Conservation (phyloP, 2,113 vertebrate species). For the Burhinus oedicnemus region DNA sequence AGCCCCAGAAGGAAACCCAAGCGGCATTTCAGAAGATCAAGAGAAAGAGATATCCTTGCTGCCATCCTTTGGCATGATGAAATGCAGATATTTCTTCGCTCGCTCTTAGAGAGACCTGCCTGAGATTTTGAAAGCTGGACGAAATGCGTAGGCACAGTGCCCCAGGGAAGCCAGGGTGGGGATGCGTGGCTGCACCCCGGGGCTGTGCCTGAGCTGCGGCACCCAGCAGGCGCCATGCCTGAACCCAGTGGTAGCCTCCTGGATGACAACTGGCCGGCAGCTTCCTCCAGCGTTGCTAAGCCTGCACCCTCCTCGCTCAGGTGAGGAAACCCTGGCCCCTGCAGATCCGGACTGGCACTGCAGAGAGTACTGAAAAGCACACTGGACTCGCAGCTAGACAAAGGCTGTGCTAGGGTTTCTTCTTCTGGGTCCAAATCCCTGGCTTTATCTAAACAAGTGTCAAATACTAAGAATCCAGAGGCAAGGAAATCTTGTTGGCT, state of each 20-base stretch:
- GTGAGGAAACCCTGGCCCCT: not conserved
- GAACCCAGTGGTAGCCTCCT: not conserved
- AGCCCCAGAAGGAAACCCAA: not conserved
- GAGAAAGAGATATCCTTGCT: not conserved
- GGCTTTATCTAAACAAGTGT: not conserved
- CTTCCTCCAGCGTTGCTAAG: not conserved
- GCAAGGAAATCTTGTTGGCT: not conserved
- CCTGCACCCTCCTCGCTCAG: not conserved
- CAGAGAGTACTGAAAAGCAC: not conserved
- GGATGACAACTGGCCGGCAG: not conserved
- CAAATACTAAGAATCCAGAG: not conserved
- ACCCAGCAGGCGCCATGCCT: rapidly evolving
- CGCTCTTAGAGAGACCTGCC: not conserved
- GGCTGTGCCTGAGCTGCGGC: not conserved
- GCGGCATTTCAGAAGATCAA: not conserved
- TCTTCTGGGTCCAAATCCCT: not conserved
- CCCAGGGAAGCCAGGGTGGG: no score
- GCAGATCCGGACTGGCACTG: not conserved
- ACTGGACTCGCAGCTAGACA: not conserved
- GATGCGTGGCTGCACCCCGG: not conserved
- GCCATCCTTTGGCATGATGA: not conserved
- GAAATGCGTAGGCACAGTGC: not conserved
- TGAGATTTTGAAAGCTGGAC: not conserved
- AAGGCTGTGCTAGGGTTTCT: not conserved
- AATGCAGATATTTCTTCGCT: not conserved